These are phyloP conservation scores for Mus minutoides DNA, from an alignment of 2,797 vertebrate genomes.

Conservation along the genomic window DNA sequence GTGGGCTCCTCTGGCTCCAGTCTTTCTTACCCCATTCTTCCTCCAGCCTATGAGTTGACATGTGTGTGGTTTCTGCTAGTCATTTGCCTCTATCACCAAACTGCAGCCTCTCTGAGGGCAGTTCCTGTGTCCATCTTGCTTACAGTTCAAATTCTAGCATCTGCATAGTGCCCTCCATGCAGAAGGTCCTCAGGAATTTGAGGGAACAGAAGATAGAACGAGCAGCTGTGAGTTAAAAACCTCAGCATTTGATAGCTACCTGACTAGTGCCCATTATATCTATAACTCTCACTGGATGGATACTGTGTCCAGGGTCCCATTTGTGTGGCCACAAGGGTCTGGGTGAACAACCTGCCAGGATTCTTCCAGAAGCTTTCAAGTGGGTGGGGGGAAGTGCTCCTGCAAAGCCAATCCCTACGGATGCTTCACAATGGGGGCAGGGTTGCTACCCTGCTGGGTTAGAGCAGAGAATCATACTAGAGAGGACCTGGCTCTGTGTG, in stretches of 20 bases:
- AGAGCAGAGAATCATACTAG: slow-evolving; percentile 18
- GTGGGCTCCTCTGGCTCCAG: background rate
- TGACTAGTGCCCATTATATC: background rate
- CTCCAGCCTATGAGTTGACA: background rate
- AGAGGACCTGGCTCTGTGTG: background rate
- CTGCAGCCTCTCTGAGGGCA: background rate
- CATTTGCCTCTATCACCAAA: background rate
- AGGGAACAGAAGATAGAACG: background rate
- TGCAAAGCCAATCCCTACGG: background rate
- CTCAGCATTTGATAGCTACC: background rate
- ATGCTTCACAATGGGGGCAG: background rate
- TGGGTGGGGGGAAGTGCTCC: background rate
- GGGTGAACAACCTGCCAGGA: background rate
- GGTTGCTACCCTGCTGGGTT: background rate
- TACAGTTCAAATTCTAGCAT: background rate
- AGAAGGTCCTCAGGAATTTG: background rate
- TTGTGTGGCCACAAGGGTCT: background rate
- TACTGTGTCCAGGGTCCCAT: background rate
- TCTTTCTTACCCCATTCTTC: background rate
- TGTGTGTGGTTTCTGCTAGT: background rate
- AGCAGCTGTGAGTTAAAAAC: background rate
- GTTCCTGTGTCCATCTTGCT: background rate
- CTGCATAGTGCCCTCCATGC: background rate
- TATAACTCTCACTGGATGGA: background rate
- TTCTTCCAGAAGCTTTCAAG: background rate